These are phyloP conservation scores for Darevskia mixta DNA, from an alignment of 2,797 vertebrate genomes.

Conservation along the genomic window DNA sequence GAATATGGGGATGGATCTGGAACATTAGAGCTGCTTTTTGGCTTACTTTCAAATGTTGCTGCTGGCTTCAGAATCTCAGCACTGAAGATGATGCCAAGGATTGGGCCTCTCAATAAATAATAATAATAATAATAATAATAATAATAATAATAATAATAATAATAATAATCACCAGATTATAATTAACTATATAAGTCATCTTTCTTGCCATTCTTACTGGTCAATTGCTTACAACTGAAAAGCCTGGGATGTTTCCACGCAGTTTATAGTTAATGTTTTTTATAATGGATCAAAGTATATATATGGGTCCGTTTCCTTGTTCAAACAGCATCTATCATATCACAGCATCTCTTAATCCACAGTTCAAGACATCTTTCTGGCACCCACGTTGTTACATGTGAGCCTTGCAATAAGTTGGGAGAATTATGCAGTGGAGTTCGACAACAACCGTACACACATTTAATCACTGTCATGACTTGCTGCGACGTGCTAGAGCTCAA, in stretches of 20 bases:
- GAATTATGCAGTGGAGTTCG: slow-evolving; percentile 60
- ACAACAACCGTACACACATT: slow-evolving; percentile 24
- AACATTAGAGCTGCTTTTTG: slow-evolving; percentile 28
- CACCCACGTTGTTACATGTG: slow-evolving; percentile 40
- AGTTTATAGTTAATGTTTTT: slow-evolving; percentile 47
- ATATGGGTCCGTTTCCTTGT: slow-evolving; percentile 37
- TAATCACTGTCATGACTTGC: slow-evolving; percentile 42
- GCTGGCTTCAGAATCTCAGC: slow-evolving; percentile 45
- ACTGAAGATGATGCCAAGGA: slow-evolving; percentile 39
- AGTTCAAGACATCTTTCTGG: slow-evolving; percentile 32
- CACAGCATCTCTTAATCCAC: fast-evolving
- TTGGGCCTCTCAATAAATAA: neutral
- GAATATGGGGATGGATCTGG: slow-evolving; percentile 36
- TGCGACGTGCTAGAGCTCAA: slow-evolving; percentile 18
- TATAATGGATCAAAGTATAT: slow-evolving; percentile 46
- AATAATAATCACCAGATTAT: slow-evolving; percentile 19
- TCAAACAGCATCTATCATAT: slow-evolving; percentile 50
- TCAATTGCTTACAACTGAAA: slow-evolving; percentile 41
- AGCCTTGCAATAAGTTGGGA: slow-evolving; percentile 39
- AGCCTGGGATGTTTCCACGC: slow-evolving; percentile 33
- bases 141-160: too few relatives aligned
- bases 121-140: too few relatives aligned
- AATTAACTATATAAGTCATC: neutral
- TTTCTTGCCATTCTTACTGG: slow-evolving; percentile 22
- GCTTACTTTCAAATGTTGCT: slow-evolving; percentile 32